phyloP scores from a whole-genome alignment of 1,140 invertebrate genomes.

The Achatina immaculata region DNA sequence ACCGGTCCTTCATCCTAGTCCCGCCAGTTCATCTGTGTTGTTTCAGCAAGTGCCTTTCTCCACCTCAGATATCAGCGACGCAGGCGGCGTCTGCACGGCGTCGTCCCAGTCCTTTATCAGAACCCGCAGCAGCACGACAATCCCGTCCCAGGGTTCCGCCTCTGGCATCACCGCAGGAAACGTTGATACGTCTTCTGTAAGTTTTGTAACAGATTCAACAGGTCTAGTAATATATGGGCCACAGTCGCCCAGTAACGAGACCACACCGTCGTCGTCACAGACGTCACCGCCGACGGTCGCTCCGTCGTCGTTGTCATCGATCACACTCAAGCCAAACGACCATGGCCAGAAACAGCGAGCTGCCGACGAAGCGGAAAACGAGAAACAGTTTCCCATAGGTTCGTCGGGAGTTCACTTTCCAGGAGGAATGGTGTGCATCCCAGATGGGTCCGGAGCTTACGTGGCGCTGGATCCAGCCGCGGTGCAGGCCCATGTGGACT shows the following conservation, averaged over 20 bases:
- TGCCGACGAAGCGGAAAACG: background rate
- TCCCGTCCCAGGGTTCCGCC: background rate
- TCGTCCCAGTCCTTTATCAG: background rate
- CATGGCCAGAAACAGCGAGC: background rate
- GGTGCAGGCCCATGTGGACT: background rate
- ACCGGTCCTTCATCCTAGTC: background rate
- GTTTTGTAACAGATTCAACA: constrained; percentile 8
- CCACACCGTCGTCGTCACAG: background rate
- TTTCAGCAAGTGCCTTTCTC: constrained; percentile 11
- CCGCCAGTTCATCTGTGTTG: background rate
- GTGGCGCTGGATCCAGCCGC: background rate
- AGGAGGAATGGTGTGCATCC: background rate
- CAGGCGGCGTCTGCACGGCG: background rate
- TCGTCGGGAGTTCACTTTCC: background rate
- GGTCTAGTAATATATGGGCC: constrained; percentile 31
- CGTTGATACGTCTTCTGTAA: background rate
- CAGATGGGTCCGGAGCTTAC: background rate
- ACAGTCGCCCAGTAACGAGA: background rate
- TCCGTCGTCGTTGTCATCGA: background rate
- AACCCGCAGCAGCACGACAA: background rate
- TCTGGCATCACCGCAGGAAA: background rate
- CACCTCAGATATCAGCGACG: background rate
- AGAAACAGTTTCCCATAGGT: too few relatives aligned
- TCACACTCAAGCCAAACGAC: background rate
- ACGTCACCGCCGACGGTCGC: background rate